Percentiles rank a stretch among this genome's conserved stretches.
These are phyloP conservation scores for Semaprochilodus insignis DNA, from an alignment of 2,797 vertebrate genomes.

Conservation along the genomic window DNA sequence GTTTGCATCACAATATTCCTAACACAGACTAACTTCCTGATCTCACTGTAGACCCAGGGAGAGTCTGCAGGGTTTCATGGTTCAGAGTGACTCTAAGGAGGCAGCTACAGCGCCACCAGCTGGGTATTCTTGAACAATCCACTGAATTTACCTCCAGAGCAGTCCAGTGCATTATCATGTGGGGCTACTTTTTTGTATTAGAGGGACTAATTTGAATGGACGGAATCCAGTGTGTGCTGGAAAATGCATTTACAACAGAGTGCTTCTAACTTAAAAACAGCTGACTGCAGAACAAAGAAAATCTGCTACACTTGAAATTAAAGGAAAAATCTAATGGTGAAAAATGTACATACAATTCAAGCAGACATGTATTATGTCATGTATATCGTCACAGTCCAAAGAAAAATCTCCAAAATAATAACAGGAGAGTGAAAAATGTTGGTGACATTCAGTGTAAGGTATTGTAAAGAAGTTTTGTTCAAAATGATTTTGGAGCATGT, in stretches of 20 bases:
- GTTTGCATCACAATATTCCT: not conserved
- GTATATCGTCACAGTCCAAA: too few relatives aligned
- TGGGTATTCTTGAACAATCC: slow-evolving; percentile 12
- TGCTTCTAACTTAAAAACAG: too few relatives aligned
- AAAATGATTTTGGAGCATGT: too few relatives aligned
- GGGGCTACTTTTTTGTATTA: too few relatives aligned
- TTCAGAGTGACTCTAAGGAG: not conserved
- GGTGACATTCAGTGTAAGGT: too few relatives aligned
- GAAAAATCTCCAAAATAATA: too few relatives aligned
- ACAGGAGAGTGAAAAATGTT: too few relatives aligned
- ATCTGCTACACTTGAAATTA: not conserved
- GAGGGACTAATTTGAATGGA: not conserved
- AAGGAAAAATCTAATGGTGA: not conserved
- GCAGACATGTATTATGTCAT: too few relatives aligned
- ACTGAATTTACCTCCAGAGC: not conserved
- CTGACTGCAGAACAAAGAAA: not conserved
- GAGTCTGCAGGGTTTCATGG: not conserved
- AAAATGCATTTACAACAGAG: too few relatives aligned
- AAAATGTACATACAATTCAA: too few relatives aligned
- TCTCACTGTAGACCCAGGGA: not conserved
- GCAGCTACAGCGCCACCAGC: slow-evolving; percentile 45
- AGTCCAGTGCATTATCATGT: not conserved
- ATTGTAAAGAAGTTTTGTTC: too few relatives aligned
- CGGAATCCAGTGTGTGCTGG: not conserved
- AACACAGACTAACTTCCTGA: not conserved